phyloP scores from a whole-genome alignment of 2,888 invertebrate species.

The Drosophila koepferae region DNA sequence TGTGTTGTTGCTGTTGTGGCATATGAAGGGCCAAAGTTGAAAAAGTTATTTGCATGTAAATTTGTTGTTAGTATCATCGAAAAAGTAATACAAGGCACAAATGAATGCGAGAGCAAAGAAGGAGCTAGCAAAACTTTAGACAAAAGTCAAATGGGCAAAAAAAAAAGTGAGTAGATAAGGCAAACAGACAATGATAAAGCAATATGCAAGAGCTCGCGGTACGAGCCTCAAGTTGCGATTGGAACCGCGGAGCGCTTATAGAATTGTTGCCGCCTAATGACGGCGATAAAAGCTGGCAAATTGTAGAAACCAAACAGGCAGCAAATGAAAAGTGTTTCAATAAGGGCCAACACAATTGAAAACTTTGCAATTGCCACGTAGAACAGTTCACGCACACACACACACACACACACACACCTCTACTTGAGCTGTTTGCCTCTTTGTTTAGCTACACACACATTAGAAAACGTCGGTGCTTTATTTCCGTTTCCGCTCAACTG shows the following conservation, averaged over 20 bases:
- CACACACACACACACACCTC: constrained; percentile 5
- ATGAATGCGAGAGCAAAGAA: constrained; percentile 37
- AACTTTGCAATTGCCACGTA: constrained; percentile 58
- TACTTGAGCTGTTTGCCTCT: constrained; percentile 9
- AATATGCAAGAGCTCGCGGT: constrained; percentile 17
- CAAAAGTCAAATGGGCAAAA: constrained; percentile 59
- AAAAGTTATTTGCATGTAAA: constrained; percentile 81
- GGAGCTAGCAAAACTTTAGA: constrained; percentile 60
- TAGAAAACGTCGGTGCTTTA: constrained; percentile 64
- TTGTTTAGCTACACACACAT: constrained; percentile 43
- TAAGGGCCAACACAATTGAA: constrained; percentile 53
- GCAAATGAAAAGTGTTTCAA: constrained; percentile 64
- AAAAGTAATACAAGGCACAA: constrained; percentile 70
- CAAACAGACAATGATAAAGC: constrained; percentile 55
- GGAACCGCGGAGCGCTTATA: not conserved
- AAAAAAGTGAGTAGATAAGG: constrained; percentile 20
- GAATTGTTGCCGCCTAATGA: constrained; percentile 41
- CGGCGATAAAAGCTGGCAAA: constrained; percentile 48
- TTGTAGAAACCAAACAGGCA: constrained; percentile 35
- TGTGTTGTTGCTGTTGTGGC: constrained; percentile 24
- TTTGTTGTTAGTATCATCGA: constrained; percentile 73
- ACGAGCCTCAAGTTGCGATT: not conserved
- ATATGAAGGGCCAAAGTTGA: constrained; percentile 73
- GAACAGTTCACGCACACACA: constrained; percentile 13
- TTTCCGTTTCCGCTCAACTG: constrained; percentile 80